Percentiles rank a stretch among this genome's conserved stretches.
Evolutionary conservation across 2,888 invertebrate species (phyloP).

Genomic region (Vannuccia rotundouncinata): DNA sequence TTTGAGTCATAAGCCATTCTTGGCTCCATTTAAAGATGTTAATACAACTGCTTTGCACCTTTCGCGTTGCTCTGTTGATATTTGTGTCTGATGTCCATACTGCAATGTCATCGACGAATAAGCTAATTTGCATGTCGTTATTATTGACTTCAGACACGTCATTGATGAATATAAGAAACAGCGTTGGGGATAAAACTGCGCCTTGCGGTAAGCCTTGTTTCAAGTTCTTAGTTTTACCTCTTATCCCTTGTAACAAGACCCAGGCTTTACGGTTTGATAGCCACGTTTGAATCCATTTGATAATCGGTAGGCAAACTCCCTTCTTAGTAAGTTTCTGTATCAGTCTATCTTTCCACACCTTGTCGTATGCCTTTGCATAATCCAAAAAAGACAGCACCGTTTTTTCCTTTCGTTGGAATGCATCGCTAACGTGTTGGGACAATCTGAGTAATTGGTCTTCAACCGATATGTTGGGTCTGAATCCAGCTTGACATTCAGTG

Average conservation of each 20-base stretch:
- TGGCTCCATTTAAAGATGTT: neutral
- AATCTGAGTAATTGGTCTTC: neutral
- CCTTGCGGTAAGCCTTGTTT: neutral
- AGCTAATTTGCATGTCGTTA: neutral
- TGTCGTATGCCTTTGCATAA: neutral
- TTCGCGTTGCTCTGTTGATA: neutral
- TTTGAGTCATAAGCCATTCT: slow-evolving; percentile 5
- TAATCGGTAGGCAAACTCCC: neutral
- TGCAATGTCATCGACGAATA: slow-evolving; percentile 11
- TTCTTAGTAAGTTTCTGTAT: neutral
- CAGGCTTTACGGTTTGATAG: neutral
- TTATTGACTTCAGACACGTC: neutral
- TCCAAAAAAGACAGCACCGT: neutral
- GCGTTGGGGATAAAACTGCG: neutral
- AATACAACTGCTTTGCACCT: neutral
- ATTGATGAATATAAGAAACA: slow-evolving; percentile 5
- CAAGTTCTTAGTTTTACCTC: neutral
- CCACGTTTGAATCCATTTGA: slow-evolving; percentile 5
- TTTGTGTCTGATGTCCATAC: neutral
- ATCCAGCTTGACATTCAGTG: neutral
- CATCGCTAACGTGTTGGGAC: neutral
- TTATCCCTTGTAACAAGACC: neutral
- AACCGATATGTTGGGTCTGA: slow-evolving; percentile 3
- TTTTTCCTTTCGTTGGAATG: neutral
- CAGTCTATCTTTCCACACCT: neutral